phyloP scores from a whole-genome alignment of 2,888 invertebrate genomes.

The Synergus itoensis region DNA sequence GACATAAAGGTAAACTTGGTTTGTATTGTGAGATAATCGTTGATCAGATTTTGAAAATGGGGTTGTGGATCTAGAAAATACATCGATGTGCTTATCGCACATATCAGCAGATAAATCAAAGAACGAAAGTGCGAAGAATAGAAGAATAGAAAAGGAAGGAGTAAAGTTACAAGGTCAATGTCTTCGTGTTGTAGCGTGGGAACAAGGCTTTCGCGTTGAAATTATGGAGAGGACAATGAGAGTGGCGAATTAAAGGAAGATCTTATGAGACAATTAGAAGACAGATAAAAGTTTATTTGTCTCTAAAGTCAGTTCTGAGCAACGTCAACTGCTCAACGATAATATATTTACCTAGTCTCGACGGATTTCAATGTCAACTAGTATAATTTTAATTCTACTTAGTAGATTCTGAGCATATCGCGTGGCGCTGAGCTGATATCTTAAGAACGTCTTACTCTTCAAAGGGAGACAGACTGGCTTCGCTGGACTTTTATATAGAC shows the following conservation, averaged over 20 bases:
- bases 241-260: slow-evolving; percentile 50
- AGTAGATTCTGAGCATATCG: neutral
- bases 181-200: slow-evolving; percentile 53
- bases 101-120: slow-evolving; percentile 44
- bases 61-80: neutral
- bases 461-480: neutral
- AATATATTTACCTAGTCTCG: too few species aligned
- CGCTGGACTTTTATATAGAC: slow-evolving; percentile 12
- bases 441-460: slow-evolving; percentile 1
- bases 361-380: too few species aligned
- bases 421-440: neutral
- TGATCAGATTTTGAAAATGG: neutral
- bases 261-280: neutral
- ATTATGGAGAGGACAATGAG: slow-evolving; percentile 51
- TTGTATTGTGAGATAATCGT: neutral
- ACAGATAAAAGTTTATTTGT: slow-evolving; percentile 15
- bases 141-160: slow-evolving; percentile 54
- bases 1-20: neutral
- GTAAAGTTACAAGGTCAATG: slow-evolving; percentile 58
- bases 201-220: slow-evolving; percentile 53
- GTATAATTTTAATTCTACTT: neutral
- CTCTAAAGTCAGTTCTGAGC: neutral
- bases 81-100: neutral
- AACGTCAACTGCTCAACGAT: neutral
- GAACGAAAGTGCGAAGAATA: slow-evolving; percentile 57